Evolutionary conservation across 2,888 invertebrate species (phyloP).

Genomic region (Trilocha varians): DNA sequence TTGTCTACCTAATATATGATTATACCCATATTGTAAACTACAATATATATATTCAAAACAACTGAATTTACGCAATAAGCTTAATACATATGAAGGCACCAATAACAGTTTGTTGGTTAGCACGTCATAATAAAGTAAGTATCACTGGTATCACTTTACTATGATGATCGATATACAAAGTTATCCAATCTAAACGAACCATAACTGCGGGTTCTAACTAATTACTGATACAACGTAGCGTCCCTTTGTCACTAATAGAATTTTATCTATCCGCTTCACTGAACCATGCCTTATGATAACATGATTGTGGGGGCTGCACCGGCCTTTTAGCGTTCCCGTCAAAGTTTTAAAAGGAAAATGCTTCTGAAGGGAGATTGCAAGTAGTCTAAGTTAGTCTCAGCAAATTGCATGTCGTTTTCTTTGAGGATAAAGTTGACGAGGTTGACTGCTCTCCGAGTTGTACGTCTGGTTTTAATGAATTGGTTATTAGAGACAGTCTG

Average conservation of each 20-base stretch:
- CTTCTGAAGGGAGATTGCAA: slow-evolving; percentile 1
- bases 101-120: too few relatives aligned
- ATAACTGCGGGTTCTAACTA: slow-evolving; percentile 38
- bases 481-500: neutral
- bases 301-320: slow-evolving; percentile 33
- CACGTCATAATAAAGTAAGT: too few relatives aligned
- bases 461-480: neutral
- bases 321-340: slow-evolving; percentile 18
- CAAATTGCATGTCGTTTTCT: slow-evolving; percentile 1
- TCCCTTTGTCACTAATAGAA: slow-evolving; percentile 52
- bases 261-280: slow-evolving; percentile 61
- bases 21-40: too few relatives aligned
- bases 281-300: slow-evolving; percentile 53
- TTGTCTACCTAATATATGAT: too few relatives aligned
- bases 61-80: too few relatives aligned
- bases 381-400: neutral
- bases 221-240: slow-evolving; percentile 21
- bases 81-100: too few relatives aligned
- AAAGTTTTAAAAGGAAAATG: slow-evolving; percentile 13
- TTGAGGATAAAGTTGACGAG: slow-evolving; percentile 1
- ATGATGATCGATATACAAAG: too few relatives aligned
- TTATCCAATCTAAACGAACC: slow-evolving; percentile 4
- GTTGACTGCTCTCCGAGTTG: neutral
- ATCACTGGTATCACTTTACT: too few relatives aligned
- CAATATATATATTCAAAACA: too few relatives aligned